Evolutionary conservation across 2,888 invertebrate species (phyloP), one percentile per base, ranked within the genome.

Genomic region (Caenorhabditis sulstoni): DNA sequence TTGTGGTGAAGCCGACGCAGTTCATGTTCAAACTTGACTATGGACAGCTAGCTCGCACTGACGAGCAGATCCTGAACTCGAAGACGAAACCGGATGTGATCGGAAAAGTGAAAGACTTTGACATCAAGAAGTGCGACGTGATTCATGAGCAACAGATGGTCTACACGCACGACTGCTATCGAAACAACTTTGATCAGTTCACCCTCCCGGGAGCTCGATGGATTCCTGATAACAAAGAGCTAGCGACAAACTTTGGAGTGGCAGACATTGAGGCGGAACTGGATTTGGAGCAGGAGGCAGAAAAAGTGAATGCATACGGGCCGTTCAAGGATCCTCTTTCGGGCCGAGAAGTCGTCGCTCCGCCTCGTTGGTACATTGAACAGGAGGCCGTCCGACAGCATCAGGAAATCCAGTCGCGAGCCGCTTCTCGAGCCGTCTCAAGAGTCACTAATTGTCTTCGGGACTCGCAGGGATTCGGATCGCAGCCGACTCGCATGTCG

Each of bases 281-380:
- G 49, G 70, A 79, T 66, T 20, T 59, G 52, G 75, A 74, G 45
- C 58, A 74, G n/a, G 57, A 57, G n/a, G 37, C 29, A 9, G 59
- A 75, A 5, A 22, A 58, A 20, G 20, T 75, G n/a, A 66, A 47
- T 45, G 74, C 75, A n/a, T 61, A 50, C 44, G 79, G 79, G 16
- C 79, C 79, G 9, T 79, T 64, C 50, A 70, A 55, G 45, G 76
- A 62, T 16, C 64, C 75, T 3, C 75, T 79, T 1, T 70, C 79
- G 9, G 79, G 79, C 16, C 58, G 75, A 29, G 61, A 75, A 55
- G 66, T 79, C 37, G 70, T 79, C 41, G 65, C 79, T 3, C 79
- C 79, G n/a, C 79, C 79, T 5, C 64, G 57, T n/a, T 79, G 79
- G 79, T 79, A 58, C 65, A 44, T 75, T 14, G 79, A 79, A 45